These are phyloP conservation scores for Alloscopus bannaensis DNA, from an alignment of 2,888 invertebrate genomes.

Conservation along the genomic window DNA sequence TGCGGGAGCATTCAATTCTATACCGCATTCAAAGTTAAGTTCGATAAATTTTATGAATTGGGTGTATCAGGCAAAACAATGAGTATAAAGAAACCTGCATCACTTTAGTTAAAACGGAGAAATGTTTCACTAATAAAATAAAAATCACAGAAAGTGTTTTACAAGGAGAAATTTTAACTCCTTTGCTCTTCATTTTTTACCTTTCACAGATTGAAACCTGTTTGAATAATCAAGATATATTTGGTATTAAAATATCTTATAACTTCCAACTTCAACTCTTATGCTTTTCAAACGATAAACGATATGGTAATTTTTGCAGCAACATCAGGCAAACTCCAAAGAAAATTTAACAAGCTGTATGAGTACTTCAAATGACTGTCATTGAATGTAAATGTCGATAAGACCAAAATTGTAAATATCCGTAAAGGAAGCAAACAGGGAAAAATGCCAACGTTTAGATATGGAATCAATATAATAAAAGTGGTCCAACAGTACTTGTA, in stretches of 20 bases:
- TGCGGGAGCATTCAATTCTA: constrained; percentile 50
- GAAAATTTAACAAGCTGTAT: constrained; percentile 34
- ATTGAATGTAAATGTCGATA: constrained; percentile 41
- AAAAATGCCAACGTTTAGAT: constrained; percentile 12
- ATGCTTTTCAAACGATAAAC: constrained; percentile 52
- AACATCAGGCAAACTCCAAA: constrained; percentile 28
- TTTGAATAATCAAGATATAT: neutral
- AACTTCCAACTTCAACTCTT: constrained; percentile 32
- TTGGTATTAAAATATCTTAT: constrained; percentile 6
- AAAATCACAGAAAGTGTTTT: constrained; percentile 42
- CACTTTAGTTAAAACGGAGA: constrained; percentile 14
- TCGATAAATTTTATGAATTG: constrained; percentile 39
- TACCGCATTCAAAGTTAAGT: constrained; percentile 44
- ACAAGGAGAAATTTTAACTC: constrained; percentile 53
- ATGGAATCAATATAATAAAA: constrained; percentile 35
- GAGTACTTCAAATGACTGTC: constrained; percentile 27
- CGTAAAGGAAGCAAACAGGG: constrained; percentile 39
- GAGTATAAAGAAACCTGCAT: constrained; percentile 15
- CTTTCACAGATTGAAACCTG: constrained; percentile 44
- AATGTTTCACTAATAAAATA: constrained; percentile 20
- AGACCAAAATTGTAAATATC: constrained; percentile 62
- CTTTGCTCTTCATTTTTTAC: constrained; percentile 56
- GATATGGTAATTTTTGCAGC: constrained; percentile 50
- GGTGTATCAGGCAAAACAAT: constrained; percentile 56
- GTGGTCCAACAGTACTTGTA: constrained; percentile 37